phyloP scores from a whole-genome alignment of 2,888 invertebrate species.

The Cerceris ruficornis region DNA sequence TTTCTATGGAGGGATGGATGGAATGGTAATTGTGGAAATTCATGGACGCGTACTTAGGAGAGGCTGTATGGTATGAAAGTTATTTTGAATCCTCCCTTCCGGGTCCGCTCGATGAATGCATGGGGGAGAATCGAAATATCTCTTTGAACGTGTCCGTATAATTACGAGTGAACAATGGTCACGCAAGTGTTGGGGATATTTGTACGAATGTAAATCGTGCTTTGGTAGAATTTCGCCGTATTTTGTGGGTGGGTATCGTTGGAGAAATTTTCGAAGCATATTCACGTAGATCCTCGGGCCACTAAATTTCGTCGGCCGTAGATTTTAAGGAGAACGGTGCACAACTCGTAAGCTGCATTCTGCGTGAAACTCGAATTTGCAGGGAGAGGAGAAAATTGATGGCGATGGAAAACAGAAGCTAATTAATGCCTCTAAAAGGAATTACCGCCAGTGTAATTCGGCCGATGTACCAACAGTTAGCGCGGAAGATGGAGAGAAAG shows the following conservation, averaged over 20 bases:
- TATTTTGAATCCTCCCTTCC: neutral
- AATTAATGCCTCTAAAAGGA: slow-evolving; percentile 71
- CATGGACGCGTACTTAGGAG: too few species aligned
- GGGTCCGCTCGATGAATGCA: too few species aligned
- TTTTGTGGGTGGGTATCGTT: too few species aligned
- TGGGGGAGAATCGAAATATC: too few species aligned
- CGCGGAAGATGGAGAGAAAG: slow-evolving; percentile 18
- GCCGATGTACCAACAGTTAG: slow-evolving; percentile 54
- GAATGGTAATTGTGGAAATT: neutral
- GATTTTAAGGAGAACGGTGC: slow-evolving; percentile 9
- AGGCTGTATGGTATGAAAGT: neutral
- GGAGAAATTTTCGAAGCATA: too few species aligned
- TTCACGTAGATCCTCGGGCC: neutral
- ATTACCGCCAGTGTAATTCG: slow-evolving; percentile 68
- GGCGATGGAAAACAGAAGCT: slow-evolving; percentile 72
- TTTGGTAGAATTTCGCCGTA: too few species aligned
- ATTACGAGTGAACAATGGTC: too few species aligned
- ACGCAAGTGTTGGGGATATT: too few species aligned
- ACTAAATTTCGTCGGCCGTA: neutral
- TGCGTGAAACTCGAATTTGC: slow-evolving; percentile 50
- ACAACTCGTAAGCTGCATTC: slow-evolving; percentile 19
- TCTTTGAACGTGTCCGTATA: too few species aligned
- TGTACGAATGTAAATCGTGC: too few species aligned
- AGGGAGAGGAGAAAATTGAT: slow-evolving; percentile 67
- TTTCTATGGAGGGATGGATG: neutral